Percentiles rank a stretch among this genome's conserved stretches.
phyloP scores from a whole-genome alignment of 1,140 invertebrate genomes.

The Sycophila sp. region DNA sequence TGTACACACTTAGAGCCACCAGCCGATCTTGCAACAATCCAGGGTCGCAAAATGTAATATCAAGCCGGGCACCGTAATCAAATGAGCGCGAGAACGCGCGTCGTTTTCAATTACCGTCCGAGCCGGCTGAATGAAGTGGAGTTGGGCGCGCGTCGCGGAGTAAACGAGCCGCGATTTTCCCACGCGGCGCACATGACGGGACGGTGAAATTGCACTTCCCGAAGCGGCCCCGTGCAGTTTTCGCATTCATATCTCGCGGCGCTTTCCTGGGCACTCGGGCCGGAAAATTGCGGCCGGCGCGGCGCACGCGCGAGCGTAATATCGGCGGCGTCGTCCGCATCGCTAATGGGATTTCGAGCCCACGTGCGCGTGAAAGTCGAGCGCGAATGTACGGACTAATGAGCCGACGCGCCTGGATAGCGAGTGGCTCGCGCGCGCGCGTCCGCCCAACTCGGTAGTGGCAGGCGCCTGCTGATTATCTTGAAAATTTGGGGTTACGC shows the following conservation, averaged over 20 bases:
- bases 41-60: too few species aligned
- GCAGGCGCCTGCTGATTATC: too few species aligned
- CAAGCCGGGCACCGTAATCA: too few species aligned
- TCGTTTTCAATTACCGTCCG: too few species aligned
- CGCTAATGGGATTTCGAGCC: not conserved
- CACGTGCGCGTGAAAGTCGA: not conserved
- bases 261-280: not conserved
- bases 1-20: too few species aligned
- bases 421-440: too few species aligned
- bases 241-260: not conserved
- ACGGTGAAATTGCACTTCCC: constrained; percentile 7
- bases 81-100: not conserved
- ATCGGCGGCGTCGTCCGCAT: too few species aligned
- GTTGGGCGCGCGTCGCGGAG: not conserved
- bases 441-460: too few species aligned
- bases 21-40: too few species aligned
- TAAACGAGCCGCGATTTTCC: not conserved
- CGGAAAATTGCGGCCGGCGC: not conserved
- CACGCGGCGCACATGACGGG: not conserved
- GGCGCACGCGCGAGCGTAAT: not conserved
- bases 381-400: constrained; percentile 2
- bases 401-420: not conserved
- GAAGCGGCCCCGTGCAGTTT: not conserved
- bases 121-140: too few species aligned
- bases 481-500: too few species aligned